phyloP scores from a whole-genome alignment of 2,888 invertebrate species.

The Oligia fasciuncula region DNA sequence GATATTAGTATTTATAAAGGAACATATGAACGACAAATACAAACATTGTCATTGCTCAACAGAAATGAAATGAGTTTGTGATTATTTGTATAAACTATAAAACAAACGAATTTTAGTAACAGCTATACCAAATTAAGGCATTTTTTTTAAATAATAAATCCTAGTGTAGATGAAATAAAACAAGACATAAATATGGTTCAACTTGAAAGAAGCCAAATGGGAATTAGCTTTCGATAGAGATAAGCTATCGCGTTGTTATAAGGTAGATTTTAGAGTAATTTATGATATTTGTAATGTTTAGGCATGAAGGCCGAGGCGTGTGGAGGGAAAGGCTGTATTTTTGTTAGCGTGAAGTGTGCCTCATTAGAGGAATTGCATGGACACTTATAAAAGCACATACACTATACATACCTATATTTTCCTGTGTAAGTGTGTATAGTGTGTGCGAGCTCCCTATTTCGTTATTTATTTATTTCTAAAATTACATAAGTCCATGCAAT shows the following conservation, averaged over 20 bases:
- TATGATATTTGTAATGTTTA: slow-evolving; percentile 63
- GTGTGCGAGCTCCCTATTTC: slow-evolving; percentile 14
- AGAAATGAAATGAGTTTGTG: slow-evolving; percentile 63
- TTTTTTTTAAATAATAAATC: slow-evolving; percentile 73
- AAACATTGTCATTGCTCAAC: slow-evolving; percentile 65
- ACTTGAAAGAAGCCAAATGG: slow-evolving; percentile 90
- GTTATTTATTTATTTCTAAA: slow-evolving; percentile 60
- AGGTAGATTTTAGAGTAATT: slow-evolving; percentile 64
- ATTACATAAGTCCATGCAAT: slow-evolving; percentile 74
- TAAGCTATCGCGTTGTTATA: slow-evolving; percentile 70
- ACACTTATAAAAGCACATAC: slow-evolving; percentile 29
- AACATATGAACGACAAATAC: slow-evolving; percentile 32
- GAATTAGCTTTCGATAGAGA: slow-evolving; percentile 83
- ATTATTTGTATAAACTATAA: slow-evolving; percentile 62
- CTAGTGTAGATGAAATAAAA: slow-evolving; percentile 77
- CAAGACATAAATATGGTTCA: slow-evolving; percentile 89
- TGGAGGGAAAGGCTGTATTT: slow-evolving; percentile 78
- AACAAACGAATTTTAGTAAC: slow-evolving; percentile 77
- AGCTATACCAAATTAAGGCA: slow-evolving; percentile 87
- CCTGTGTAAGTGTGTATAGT: slow-evolving; percentile 1
- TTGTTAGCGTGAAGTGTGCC: slow-evolving; percentile 86
- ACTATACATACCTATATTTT: background rate
- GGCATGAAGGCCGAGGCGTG: slow-evolving; percentile 58
- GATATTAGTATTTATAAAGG: slow-evolving; percentile 74
- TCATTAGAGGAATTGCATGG: slow-evolving; percentile 80